Evolutionary conservation across 1,140 invertebrate species (phyloP).

Genomic region (Cotesia chilonis): DNA sequence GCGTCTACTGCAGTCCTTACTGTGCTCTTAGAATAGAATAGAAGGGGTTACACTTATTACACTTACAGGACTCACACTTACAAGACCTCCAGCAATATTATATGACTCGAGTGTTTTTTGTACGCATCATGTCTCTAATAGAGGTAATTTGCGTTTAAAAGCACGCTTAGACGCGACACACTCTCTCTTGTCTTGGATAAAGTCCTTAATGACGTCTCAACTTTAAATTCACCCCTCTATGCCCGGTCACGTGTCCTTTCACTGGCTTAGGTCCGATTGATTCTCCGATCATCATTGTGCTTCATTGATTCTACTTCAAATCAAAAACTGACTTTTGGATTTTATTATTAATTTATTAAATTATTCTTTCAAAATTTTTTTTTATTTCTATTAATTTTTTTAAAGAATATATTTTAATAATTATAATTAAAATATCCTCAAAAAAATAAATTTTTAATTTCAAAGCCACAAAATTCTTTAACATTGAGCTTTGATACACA

Average conservation of each 20-base stretch:
- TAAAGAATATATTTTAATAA: too few species aligned
- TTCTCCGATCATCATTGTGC: neutral
- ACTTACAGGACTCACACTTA: neutral
- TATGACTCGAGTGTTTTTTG: conserved; percentile 52
- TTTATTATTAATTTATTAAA: too few species aligned
- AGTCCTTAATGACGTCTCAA: conserved; percentile 18
- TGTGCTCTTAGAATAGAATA: neutral
- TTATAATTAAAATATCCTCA: too few species aligned
- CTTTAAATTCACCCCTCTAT: conserved; percentile 9
- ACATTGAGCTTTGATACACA: too few species aligned
- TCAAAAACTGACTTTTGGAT: too few species aligned
- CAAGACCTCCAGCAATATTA: conserved; percentile 21
- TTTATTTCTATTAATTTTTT: too few species aligned
- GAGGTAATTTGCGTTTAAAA: conserved; percentile 62
- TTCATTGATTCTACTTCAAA: too few species aligned
- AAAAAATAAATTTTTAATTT: too few species aligned
- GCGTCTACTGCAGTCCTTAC: conserved; percentile 17
- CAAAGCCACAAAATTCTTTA: too few species aligned
- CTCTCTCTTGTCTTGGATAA: conserved; percentile 14
- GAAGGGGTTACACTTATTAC: conserved; percentile 3
- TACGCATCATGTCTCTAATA: conserved; percentile 55
- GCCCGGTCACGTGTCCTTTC: conserved; percentile 16
- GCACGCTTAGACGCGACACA: conserved; percentile 36
- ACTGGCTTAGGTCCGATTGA: neutral
- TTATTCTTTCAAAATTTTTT: too few species aligned